Percentiles rank a stretch among this genome's conserved stretches.
Evolutionary conservation across 2,888 invertebrate species (phyloP).

Genomic region (Calameuta idolon): DNA sequence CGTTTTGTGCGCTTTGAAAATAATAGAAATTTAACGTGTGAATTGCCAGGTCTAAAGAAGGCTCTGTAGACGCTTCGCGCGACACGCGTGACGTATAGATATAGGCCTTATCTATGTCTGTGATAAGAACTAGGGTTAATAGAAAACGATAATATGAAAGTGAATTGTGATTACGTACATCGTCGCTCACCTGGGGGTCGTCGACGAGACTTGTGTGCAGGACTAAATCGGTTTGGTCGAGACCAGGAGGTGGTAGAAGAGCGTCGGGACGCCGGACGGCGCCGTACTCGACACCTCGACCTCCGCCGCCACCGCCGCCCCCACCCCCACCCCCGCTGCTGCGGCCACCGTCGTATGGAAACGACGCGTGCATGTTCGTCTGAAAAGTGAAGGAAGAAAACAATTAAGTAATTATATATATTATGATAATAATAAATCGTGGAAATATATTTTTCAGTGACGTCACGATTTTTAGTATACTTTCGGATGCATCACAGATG

Average conservation of each 20-base stretch:
- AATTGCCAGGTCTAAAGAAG: neutral
- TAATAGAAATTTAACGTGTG: neutral
- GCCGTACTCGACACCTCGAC: constrained; percentile 58
- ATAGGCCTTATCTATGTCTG: neutral
- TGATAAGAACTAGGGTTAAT: neutral
- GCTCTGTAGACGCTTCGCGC: no score
- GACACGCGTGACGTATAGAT: neutral
- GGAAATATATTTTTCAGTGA: no score
- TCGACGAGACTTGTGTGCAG: constrained; percentile 65
- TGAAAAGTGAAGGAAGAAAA: constrained; percentile 45
- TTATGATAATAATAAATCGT: no score
- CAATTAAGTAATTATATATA: no score
- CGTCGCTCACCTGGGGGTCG: constrained; percentile 67
- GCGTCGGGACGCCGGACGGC: constrained; percentile 64
- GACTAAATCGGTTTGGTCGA: constrained; percentile 65
- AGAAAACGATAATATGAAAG: constrained; percentile 20
- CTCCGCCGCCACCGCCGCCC: constrained; percentile 59
- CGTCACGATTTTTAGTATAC: no score
- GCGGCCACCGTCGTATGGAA: constrained; percentile 68
- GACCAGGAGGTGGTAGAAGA: constrained; percentile 62
- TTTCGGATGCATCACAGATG: neutral
- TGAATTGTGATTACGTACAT: constrained; percentile 61
- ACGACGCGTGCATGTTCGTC: constrained; percentile 69
- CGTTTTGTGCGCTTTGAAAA: neutral
- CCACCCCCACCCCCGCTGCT: constrained; percentile 62